These are phyloP conservation scores for Cheilosia impressa DNA, from an alignment of 2,888 invertebrate genomes.

Conservation along the genomic window DNA sequence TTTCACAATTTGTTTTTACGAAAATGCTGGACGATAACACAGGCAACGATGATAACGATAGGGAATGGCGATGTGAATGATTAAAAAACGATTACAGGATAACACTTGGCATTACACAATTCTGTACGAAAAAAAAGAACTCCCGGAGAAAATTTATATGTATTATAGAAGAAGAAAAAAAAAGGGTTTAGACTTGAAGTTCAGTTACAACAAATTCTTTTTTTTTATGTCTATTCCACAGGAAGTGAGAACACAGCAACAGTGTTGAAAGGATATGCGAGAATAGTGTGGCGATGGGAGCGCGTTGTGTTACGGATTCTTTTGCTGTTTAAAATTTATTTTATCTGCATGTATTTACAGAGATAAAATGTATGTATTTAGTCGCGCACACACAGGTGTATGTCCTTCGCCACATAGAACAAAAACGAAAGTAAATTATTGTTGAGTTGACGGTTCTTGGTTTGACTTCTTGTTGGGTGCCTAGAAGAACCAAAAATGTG, in stretches of 20 bases:
- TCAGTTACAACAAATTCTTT: slow-evolving; percentile 48
- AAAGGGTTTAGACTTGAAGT: slow-evolving; percentile 35
- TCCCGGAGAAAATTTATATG: slow-evolving; percentile 37
- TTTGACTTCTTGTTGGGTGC: slow-evolving; percentile 59
- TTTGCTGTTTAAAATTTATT: slow-evolving; percentile 53
- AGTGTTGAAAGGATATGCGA: slow-evolving; percentile 73
- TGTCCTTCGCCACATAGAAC: slow-evolving; percentile 68
- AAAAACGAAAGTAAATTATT: slow-evolving; percentile 72
- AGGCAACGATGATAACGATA: slow-evolving; percentile 30
- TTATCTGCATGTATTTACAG: slow-evolving; percentile 14
- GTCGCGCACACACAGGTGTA: slow-evolving; percentile 67
- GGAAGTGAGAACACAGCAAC: slow-evolving; percentile 74
- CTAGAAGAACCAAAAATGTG: slow-evolving; percentile 56
- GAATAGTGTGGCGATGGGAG: slow-evolving; percentile 66
- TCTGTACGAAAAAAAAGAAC: slow-evolving; percentile 30
- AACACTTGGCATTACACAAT: slow-evolving; percentile 71
- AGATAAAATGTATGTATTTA: slow-evolving; percentile 48
- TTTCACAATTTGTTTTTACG: slow-evolving; percentile 17
- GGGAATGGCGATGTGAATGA: slow-evolving; percentile 46
- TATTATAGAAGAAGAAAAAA: slow-evolving; percentile 28
- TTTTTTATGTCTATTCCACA: slow-evolving; percentile 48
- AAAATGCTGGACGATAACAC: slow-evolving; percentile 1
- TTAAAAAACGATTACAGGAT: slow-evolving; percentile 57
- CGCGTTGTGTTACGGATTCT: slow-evolving; percentile 62
- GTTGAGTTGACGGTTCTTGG: slow-evolving; percentile 67